Percentiles rank a stretch among this genome's conserved stretches.
Evolutionary conservation across 2,888 invertebrate species (phyloP).

Genomic region (Melieria picta): DNA sequence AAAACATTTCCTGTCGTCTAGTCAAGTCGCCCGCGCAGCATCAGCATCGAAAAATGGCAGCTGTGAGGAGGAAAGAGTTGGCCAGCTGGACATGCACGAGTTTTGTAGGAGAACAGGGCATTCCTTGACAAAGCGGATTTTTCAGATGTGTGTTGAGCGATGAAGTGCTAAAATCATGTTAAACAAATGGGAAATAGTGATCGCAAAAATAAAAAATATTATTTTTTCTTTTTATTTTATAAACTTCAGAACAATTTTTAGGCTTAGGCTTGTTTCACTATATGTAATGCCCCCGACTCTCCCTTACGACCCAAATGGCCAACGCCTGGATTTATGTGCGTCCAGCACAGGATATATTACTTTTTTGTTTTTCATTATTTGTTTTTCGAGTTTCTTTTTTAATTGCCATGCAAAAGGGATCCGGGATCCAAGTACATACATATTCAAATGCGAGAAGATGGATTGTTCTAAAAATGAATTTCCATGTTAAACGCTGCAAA

Average conservation of each 20-base stretch:
- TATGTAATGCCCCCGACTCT: no score
- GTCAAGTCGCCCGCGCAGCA: conserved; percentile 42
- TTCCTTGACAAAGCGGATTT: conserved; percentile 2
- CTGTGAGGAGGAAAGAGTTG: conserved; percentile 29
- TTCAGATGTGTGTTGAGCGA: no score
- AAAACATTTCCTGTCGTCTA: conserved; percentile 64
- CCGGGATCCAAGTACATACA: background rate
- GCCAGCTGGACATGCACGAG: background rate
- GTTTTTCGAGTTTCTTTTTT: background rate
- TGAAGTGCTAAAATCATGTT: no score
- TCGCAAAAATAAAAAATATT: no score
- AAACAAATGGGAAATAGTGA: no score
- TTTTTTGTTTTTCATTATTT: conserved; percentile 7
- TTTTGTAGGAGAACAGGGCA: background rate
- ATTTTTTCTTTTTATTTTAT: no score
- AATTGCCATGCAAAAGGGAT: conserved; percentile 13
- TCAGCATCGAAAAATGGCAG: conserved; percentile 1
- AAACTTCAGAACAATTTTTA: no score
- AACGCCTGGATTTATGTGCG: conserved; percentile 23
- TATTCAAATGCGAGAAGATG: conserved; percentile 26
- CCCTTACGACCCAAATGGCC: conserved; percentile 24
- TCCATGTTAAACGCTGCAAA: conserved; percentile 29
- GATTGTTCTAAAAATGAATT: conserved; percentile 41
- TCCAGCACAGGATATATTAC: background rate
- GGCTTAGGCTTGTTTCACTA: no score